These are phyloP conservation scores for Diadromus collaris DNA, from an alignment of 2,888 invertebrate genomes.

Conservation along the genomic window DNA sequence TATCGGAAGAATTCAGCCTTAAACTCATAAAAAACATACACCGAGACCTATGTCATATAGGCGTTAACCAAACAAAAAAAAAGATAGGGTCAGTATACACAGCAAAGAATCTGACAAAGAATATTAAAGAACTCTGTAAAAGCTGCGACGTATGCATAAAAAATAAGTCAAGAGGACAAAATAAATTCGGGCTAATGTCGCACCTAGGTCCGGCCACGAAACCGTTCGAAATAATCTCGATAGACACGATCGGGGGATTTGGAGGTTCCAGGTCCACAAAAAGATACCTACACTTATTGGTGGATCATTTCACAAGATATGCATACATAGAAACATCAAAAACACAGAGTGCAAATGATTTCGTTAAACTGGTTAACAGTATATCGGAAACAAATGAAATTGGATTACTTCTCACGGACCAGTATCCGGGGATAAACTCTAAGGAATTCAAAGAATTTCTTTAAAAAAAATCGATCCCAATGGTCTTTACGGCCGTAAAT, in stretches of 20 bases:
- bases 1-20: constrained; percentile 54
- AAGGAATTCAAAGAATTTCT: constrained; percentile 63
- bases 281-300: constrained; percentile 68
- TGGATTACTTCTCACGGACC: constrained; percentile 62
- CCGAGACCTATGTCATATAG: constrained; percentile 17
- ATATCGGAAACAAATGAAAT: constrained; percentile 47
- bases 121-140: constrained; percentile 61
- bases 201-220: constrained; percentile 68
- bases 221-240: constrained; percentile 69
- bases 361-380: constrained; percentile 62
- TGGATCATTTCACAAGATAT: constrained; percentile 68
- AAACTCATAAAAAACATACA: constrained; percentile 57
- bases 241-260: constrained; percentile 72
- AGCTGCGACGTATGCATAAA: constrained; percentile 66
- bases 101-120: constrained; percentile 55
- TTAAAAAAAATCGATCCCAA: constrained; percentile 57
- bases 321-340: constrained; percentile 66
- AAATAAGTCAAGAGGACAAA: constrained; percentile 69
- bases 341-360: constrained; percentile 64
- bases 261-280: constrained; percentile 67
- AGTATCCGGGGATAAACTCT: constrained; percentile 67
- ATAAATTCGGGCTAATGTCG: constrained; percentile 64
- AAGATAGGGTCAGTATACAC: constrained; percentile 54
- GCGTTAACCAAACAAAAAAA: constrained; percentile 55
- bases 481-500: constrained; percentile 69